Conservation (phyloP, 2,113 vertebrate genomes). For the Phylloscopus trochiloides region DNA sequence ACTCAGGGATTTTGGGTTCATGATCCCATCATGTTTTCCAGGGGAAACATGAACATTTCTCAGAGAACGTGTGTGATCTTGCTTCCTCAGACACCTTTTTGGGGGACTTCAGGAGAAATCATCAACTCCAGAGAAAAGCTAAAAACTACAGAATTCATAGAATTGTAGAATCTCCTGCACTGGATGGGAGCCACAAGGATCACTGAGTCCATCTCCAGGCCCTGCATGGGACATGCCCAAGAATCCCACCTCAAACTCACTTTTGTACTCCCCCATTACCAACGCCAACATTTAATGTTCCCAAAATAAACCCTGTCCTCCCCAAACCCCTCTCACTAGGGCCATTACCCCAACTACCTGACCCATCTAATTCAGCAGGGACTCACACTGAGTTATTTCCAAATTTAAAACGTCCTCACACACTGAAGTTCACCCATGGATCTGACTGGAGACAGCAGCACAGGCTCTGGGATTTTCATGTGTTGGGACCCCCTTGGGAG, state of each 20-base stretch:
- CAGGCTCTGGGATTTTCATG: not conserved
- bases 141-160: not conserved
- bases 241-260: not conserved
- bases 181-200: not conserved
- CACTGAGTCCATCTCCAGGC: not conserved
- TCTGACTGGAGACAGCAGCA: not conserved
- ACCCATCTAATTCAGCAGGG: not conserved
- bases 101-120: not conserved
- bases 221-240: not conserved
- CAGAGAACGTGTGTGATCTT: not conserved
- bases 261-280: not conserved
- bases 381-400: not conserved
- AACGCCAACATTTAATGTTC: not conserved
- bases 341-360: not conserved
- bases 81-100: not conserved
- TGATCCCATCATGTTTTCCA: accelerated
- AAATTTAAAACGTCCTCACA: not conserved
- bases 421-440: not conserved
- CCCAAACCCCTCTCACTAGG: not conserved
- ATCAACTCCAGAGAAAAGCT: not conserved
- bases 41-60: not conserved
- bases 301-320: not conserved
- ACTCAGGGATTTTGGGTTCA: not conserved
- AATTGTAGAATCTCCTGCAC: too few species aligned
- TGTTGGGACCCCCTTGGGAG: not conserved